Evolutionary conservation across 2,797 vertebrate genomes (phyloP).

Genomic region (Manis javanica): DNA sequence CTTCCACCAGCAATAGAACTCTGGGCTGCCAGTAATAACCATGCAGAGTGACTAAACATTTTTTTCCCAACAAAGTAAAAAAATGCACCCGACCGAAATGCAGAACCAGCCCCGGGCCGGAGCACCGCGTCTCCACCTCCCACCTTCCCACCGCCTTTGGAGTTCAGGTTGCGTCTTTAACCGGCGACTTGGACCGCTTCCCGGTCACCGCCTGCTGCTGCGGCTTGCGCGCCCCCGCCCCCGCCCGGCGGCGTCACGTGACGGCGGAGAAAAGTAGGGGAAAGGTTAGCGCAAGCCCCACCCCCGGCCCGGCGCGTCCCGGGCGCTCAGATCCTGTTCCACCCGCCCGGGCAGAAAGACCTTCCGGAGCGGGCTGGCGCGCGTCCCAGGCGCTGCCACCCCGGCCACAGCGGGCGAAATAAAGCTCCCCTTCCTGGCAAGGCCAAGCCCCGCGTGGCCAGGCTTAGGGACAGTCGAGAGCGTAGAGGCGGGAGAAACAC

Average conservation of each 20-base stretch:
- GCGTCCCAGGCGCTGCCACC: neutral
- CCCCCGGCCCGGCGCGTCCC: slow-evolving; percentile 70
- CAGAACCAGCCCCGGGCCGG: neutral
- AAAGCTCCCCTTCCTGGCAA: neutral
- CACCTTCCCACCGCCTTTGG: neutral
- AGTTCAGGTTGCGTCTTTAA: neutral
- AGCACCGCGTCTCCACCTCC: neutral
- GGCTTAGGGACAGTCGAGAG: neutral
- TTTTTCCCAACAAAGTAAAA: neutral
- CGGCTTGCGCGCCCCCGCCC: slow-evolving; percentile 64
- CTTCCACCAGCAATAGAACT: neutral
- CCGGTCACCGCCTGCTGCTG: neutral
- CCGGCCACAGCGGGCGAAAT: neutral
- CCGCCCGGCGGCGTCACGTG: slow-evolving; percentile 80
- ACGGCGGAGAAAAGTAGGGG: slow-evolving; percentile 84
- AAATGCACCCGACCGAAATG: neutral
- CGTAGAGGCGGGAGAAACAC: no score
- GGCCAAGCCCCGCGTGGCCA: neutral
- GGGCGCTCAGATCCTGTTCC: slow-evolving; percentile 73
- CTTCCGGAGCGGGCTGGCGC: slow-evolving; percentile 56
- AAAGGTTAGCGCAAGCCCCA: slow-evolving; percentile 85
- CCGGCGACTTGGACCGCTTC: neutral
- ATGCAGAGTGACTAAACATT: neutral
- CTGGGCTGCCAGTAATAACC: neutral
- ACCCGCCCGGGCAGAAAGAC: slow-evolving; percentile 17